A percentile compares a stretch with the other conserved stretches of the same genome.
phyloP scores from a whole-genome alignment of 2,113 vertebrate species.

The Guaruba guarouba region DNA sequence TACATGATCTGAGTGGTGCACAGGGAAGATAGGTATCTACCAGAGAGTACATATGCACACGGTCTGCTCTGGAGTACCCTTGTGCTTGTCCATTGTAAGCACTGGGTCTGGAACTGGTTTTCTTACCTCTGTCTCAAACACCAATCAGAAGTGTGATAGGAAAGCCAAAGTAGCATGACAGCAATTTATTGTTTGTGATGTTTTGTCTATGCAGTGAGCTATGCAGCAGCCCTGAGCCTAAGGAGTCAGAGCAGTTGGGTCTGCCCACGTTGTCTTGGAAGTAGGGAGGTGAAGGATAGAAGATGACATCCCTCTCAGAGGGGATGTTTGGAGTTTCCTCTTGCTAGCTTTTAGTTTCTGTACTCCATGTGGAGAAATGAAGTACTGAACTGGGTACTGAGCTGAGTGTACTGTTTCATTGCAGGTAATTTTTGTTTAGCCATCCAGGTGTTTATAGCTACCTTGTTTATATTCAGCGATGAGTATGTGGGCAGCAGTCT shows the following conservation, averaged over 20 bases:
- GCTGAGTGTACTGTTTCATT: background rate
- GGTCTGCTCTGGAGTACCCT: background rate
- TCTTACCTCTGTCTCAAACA: background rate
- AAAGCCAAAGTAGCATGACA: background rate
- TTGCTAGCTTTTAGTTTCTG: background rate
- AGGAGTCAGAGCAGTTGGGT: background rate
- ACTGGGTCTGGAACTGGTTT: background rate
- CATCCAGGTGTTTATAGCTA: background rate
- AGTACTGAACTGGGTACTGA: background rate
- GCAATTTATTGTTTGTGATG: background rate
- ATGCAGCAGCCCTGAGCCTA: background rate
- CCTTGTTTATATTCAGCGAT: background rate
- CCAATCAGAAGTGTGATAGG: background rate
- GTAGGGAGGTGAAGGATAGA: background rate
- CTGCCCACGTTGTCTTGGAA: background rate
- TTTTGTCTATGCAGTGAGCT: background rate
- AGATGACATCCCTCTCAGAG: background rate
- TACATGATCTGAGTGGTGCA: background rate
- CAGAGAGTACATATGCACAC: rapidly evolving
- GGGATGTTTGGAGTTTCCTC: background rate
- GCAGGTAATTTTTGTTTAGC: background rate
- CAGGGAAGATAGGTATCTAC: background rate
- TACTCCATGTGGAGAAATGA: background rate
- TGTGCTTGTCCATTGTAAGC: background rate
- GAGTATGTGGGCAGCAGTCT: background rate